These are phyloP conservation scores for Tipula unca DNA, from an alignment of 2,888 invertebrate species.

Conservation along the genomic window DNA sequence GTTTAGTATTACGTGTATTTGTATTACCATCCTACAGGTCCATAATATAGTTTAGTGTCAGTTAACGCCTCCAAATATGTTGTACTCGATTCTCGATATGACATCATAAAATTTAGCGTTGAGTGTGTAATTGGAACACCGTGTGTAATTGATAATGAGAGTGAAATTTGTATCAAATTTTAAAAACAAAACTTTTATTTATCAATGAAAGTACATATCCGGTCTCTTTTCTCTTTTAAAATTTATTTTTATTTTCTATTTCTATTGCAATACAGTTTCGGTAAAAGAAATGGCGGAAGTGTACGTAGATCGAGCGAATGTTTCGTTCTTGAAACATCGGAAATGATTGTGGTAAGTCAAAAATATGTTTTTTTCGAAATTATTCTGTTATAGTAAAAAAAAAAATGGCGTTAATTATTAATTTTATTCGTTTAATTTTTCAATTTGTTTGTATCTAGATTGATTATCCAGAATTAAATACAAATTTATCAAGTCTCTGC, in stretches of 20 bases:
- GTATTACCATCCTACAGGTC: neutral
- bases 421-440: too few species aligned
- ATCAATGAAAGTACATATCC: neutral
- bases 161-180: neutral
- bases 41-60: neutral
- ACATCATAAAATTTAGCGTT: neutral
- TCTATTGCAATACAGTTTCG: conserved; percentile 54
- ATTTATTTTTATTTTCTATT: conserved; percentile 23
- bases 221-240: neutral
- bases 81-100: neutral
- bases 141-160: neutral
- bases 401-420: too few species aligned
- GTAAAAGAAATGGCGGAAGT: conserved; percentile 68
- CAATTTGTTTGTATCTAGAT: conserved; percentile 19
- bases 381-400: too few species aligned
- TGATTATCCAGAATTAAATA: conserved; percentile 24
- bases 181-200: neutral
- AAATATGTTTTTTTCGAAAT: neutral
- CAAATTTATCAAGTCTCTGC: conserved; percentile 14
- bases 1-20: neutral
- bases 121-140: neutral
- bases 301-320: conserved; percentile 73
- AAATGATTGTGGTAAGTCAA: conserved; percentile 76
- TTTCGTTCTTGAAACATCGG: conserved; percentile 74
- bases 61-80: neutral